Evolutionary conservation across 2,797 vertebrate species (phyloP).

Genomic region (Cossypha polioptera): DNA sequence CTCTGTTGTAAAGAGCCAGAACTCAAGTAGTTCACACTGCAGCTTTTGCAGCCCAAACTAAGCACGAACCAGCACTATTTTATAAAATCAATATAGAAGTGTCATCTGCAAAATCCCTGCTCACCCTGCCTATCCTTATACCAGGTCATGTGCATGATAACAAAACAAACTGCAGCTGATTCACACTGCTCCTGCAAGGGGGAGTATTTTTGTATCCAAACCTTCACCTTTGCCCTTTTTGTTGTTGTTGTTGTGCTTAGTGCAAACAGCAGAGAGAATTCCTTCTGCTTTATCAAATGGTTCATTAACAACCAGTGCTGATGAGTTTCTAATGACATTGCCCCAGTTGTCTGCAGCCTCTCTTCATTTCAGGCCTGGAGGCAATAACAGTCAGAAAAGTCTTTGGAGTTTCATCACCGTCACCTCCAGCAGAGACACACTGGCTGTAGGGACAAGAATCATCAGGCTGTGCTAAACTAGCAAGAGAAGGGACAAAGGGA

Average conservation of each 20-base stretch:
- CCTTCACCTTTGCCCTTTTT: not conserved
- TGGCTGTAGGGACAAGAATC: not conserved
- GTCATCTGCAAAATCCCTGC: not conserved
- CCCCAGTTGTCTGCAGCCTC: not conserved
- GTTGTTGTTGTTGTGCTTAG: not conserved
- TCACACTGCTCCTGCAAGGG: not conserved
- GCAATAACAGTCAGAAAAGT: not conserved
- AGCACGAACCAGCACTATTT: not conserved
- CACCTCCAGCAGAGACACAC: not conserved
- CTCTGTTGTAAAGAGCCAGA: not conserved
- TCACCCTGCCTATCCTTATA: not conserved
- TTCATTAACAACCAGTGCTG: constrained; percentile 11
- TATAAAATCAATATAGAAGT: not conserved
- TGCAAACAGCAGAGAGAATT: not conserved
- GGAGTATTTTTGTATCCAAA: not conserved
- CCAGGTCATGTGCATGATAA: not conserved
- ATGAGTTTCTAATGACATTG: not conserved
- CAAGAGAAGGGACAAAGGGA: not conserved
- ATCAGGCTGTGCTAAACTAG: not conserved
- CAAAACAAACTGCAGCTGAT: not conserved
- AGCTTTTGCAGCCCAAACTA: not conserved
- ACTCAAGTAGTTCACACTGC: not conserved
- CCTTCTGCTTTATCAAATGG: constrained; percentile 21
- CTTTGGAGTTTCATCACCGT: not conserved
- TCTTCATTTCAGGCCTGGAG: not conserved